phyloP scores from a whole-genome alignment of 2,888 invertebrate genomes.

The Cosmopolites sordidus region DNA sequence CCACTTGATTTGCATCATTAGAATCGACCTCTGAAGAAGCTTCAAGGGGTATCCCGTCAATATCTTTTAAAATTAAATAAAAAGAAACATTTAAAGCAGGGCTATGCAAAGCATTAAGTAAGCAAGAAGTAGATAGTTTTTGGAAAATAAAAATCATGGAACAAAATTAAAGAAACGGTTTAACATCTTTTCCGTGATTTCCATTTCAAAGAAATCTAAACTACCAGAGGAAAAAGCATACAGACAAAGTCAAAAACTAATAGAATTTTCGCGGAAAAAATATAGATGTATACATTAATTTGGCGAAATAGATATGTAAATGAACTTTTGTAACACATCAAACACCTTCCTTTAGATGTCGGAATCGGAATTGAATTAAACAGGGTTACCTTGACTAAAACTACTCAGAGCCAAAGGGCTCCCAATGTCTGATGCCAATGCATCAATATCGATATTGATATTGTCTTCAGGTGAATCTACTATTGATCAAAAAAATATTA shows the following conservation, averaged over 20 bases:
- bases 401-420: slow-evolving; percentile 10
- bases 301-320: too few relatives aligned
- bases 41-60: slow-evolving; percentile 39
- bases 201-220: not conserved
- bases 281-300: too few relatives aligned
- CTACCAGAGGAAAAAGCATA: slow-evolving; percentile 5
- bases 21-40: slow-evolving; percentile 27
- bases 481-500: slow-evolving; percentile 12
- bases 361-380: not conserved
- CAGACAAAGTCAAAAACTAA: slow-evolving; percentile 11
- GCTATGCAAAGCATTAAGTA: not conserved
- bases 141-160: too few relatives aligned
- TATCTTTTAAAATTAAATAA: slow-evolving; percentile 33
- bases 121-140: too few relatives aligned
- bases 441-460: slow-evolving; percentile 21
- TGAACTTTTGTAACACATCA: too few relatives aligned
- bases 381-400: slow-evolving; percentile 10
- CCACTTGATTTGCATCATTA: slow-evolving; percentile 27
- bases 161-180: not conserved
- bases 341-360: too few relatives aligned
- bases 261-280: not conserved
- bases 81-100: not conserved
- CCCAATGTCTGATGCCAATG: slow-evolving; percentile 11
- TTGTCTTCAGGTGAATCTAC: slow-evolving; percentile 11
- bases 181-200: too few relatives aligned